Evolutionary conservation across 2,113 vertebrate species (phyloP), one percentile per base, ranked within the genome.

Genomic region (Ptychochromis oligacanthus): DNA sequence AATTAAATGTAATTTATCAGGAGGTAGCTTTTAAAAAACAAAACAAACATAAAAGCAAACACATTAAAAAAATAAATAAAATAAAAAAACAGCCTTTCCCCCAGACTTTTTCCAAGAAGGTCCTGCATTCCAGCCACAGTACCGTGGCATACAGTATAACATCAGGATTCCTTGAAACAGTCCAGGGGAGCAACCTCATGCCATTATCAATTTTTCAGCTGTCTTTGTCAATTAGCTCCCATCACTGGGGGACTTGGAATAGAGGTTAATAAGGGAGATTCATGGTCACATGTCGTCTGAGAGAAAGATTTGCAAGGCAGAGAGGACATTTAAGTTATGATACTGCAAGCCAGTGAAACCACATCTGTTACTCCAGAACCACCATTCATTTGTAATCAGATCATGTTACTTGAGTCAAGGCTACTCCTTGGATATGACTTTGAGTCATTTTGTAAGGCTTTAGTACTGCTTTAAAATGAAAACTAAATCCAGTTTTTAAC

Each of bases 171-270:
- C 38, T 87, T 87, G 82, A 93, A 84, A 78, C 59, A 31, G 55
- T 74, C 88, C 83, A 78, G 79, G 67, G 59, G 67, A 85, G 55
- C 83, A 87, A 80, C 77, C n/a, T 58, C 38, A 43, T 31, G 75
- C 75, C 57, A 84, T 90, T 81, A 82, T 81, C 65, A 38, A 60
- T 89, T 81, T 67, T 55, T 86, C 81, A 87, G 24, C 81, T 60
- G 85, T 90, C 83, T 52, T 17, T 75, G 55, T 72, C 90, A 88
- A 85, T 93, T 79, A 85, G 70, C 56, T 86, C 14, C 18, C 49
- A n/a, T 77, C 83, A 80, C 83, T 88, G 87, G 85, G 60, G 72
- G 77, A 70, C 57, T 62, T 72, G 79, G 90, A 88, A 58, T 46
- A 22, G 54, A 75, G 79, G 80, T 64, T 81, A 89, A 87, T 79